Evolutionary conservation across 1,140 invertebrate genomes (phyloP).

Genomic region (Scaptomyza montana): DNA sequence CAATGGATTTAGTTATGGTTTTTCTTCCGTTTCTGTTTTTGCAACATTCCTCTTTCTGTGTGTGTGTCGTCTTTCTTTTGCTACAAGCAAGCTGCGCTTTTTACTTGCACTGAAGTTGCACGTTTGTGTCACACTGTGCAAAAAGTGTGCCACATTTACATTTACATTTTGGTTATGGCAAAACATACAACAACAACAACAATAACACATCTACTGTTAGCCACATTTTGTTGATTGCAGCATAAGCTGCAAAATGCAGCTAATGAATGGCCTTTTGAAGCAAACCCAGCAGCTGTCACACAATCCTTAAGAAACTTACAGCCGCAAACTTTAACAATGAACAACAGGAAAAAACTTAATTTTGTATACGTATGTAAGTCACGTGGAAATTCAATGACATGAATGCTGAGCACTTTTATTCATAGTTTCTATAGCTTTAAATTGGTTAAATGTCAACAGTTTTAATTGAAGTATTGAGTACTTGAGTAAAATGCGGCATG

Average conservation of each 20-base stretch:
- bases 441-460: neutral
- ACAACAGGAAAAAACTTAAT: neutral
- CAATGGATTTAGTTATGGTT: conserved; percentile 82
- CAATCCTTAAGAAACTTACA: conserved; percentile 30
- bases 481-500: neutral
- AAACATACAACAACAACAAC: neutral
- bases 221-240: conserved; percentile 41
- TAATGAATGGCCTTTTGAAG: conserved; percentile 41
- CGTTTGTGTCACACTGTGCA: conserved; percentile 75
- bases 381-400: neutral
- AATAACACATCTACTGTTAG: conserved; percentile 17
- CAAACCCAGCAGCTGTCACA: conserved; percentile 26
- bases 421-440: neutral
- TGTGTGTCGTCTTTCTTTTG: conserved; percentile 40
- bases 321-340: too few relatives aligned
- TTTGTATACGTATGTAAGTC: neutral
- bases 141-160: conserved; percentile 54
- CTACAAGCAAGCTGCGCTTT: conserved; percentile 56
- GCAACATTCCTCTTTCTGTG: conserved; percentile 4
- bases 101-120: conserved; percentile 44
- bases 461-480: neutral
- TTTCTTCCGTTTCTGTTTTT: conserved; percentile 64
- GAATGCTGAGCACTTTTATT: too few relatives aligned
- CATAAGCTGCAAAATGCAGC: conserved; percentile 38
- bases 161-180: conserved; percentile 27